Conservation (phyloP, 2,113 vertebrate species). For the Maccullochella peelii region DNA sequence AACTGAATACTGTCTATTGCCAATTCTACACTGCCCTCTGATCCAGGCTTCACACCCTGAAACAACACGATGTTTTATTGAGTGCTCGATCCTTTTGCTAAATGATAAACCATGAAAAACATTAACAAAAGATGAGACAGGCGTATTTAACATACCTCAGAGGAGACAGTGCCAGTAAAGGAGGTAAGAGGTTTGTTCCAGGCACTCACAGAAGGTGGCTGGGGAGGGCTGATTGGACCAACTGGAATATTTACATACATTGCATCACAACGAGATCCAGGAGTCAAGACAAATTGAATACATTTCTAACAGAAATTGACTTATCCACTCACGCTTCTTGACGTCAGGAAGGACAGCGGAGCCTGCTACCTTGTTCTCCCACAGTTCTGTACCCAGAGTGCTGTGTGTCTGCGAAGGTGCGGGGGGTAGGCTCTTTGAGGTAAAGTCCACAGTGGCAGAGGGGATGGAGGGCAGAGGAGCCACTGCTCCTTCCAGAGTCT, state of each 20-base stretch:
- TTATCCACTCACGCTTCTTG: slow-evolving; percentile 92
- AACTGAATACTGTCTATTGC: slow-evolving; percentile 97
- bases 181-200: slow-evolving; percentile 99
- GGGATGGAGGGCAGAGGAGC: slow-evolving; percentile 77
- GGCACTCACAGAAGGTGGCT: slow-evolving; percentile 97
- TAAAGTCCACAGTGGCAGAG: slow-evolving; percentile 83
- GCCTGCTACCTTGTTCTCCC: slow-evolving; percentile 93
- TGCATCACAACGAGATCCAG: no score
- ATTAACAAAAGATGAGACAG: no score
- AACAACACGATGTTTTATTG: not conserved
- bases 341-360: slow-evolving; percentile 90
- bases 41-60: slow-evolving; percentile 88
- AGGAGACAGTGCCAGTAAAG: slow-evolving; percentile 88
- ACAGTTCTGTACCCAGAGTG: slow-evolving; percentile 90
- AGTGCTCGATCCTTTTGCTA: not conserved
- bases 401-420: slow-evolving; percentile 85
- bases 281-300: not conserved
- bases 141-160: slow-evolving; percentile 85
- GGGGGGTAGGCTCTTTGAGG: slow-evolving; percentile 83
- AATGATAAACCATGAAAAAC: not conserved
- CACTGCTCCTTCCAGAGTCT: slow-evolving; percentile 75
- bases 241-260: no score
- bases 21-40: slow-evolving; percentile 89
- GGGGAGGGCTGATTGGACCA: slow-evolving; percentile 96
- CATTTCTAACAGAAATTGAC: not conserved